phyloP scores from a whole-genome alignment of 1,140 invertebrate genomes.

The Gerris buenoi region DNA sequence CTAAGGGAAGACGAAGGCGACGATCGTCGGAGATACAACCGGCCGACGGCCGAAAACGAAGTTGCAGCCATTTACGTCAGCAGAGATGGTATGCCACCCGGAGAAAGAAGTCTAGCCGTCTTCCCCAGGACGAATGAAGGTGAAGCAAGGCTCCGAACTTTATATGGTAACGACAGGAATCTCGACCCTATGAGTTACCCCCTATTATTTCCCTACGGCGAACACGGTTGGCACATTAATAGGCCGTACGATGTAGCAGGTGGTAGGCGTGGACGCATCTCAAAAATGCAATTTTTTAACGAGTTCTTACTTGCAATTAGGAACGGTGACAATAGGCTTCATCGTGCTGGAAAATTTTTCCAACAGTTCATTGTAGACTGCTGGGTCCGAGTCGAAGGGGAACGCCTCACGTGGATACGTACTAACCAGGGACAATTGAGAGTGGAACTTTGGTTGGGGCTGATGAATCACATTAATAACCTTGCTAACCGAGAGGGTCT shows the following conservation, averaged over 20 bases:
- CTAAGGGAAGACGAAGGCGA: not conserved
- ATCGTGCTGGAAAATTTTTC: not conserved
- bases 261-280: not conserved
- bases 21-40: not conserved
- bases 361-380: not conserved
- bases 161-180: not conserved
- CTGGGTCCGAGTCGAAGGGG: not conserved
- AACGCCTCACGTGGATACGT: not conserved
- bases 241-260: not conserved
- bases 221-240: not conserved
- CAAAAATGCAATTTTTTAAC: not conserved
- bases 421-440: not conserved
- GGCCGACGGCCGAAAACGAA: not conserved
- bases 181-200: not conserved
- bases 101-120: not conserved
- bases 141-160: not conserved
- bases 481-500: not conserved
- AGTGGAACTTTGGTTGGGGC: not conserved
- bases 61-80: not conserved
- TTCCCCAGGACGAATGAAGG: not conserved
- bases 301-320: not conserved
- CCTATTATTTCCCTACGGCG: not conserved
- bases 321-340: not conserved
- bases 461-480: not conserved
- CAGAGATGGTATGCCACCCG: not conserved